phyloP scores from a whole-genome alignment of 1,140 invertebrate species.

The Macrobrachium rosenbergii region DNA sequence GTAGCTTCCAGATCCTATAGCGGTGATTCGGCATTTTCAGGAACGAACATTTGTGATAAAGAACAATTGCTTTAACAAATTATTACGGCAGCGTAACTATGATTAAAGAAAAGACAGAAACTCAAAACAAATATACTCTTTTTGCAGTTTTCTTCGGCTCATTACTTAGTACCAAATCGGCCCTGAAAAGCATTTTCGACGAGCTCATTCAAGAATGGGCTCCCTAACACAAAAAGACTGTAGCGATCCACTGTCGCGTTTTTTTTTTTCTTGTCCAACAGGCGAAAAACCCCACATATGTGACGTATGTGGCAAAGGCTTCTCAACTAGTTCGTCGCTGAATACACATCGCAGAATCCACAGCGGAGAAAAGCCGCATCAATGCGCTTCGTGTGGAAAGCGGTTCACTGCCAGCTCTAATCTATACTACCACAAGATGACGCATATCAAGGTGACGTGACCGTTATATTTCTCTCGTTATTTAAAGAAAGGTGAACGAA shows the following conservation, averaged over 20 bases:
- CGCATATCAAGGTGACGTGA: conserved; percentile 68
- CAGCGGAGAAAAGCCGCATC: conserved; percentile 53
- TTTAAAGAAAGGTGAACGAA: background rate
- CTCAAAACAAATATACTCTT: too few relatives aligned
- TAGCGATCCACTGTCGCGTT: background rate
- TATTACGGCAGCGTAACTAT: too few relatives aligned
- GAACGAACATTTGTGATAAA: background rate
- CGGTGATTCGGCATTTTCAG: too few relatives aligned
- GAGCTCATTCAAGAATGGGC: background rate
- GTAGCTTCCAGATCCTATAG: too few relatives aligned
- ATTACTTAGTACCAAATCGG: too few relatives aligned
- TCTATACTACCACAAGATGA: conserved; percentile 58
- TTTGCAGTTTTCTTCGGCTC: too few relatives aligned
- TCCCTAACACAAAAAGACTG: background rate
- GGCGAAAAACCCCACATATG: conserved; percentile 69
- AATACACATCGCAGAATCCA: conserved; percentile 55
- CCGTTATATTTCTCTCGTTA: conserved; percentile 1
- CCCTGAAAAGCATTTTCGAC: too few relatives aligned
- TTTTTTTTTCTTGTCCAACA: conserved; percentile 73
- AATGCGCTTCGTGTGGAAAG: conserved; percentile 47
- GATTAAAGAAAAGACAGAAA: too few relatives aligned
- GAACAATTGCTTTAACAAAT: background rate
- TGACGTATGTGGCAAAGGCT: conserved; percentile 53
- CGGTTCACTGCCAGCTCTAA: conserved; percentile 55
- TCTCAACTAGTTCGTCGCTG: conserved; percentile 50